Percentiles rank a stretch among this genome's conserved stretches.
Evolutionary conservation across 2,888 invertebrate genomes (phyloP).

Genomic region (Gisinianus flammeolus): DNA sequence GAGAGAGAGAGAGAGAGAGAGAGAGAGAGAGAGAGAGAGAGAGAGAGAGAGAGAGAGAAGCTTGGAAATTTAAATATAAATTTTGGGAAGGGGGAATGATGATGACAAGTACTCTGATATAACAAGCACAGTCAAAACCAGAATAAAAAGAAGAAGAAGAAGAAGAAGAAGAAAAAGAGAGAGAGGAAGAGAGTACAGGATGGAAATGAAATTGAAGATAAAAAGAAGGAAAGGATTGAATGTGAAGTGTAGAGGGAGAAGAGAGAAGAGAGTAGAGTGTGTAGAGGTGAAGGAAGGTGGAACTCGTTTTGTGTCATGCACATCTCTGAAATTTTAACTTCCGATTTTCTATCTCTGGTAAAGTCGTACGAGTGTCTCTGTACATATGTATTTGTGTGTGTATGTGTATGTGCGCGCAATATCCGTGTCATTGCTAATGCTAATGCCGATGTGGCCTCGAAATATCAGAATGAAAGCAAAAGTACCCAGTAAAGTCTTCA

Average conservation of each 20-base stretch:
- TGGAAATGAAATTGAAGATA: too few relatives aligned
- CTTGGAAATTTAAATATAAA: background rate
- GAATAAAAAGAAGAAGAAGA: background rate
- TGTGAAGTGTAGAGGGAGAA: too few relatives aligned
- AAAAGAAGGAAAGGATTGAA: too few relatives aligned
- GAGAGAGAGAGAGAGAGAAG: background rate
- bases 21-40: background rate
- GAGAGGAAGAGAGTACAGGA: background rate
- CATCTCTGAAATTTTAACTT: background rate
- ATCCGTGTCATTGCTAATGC: too few relatives aligned
- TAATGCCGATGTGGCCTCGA: too few relatives aligned
- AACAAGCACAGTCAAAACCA: too few relatives aligned
- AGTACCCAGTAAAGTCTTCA: too few relatives aligned
- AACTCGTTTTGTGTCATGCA: background rate
- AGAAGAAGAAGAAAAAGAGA: background rate
- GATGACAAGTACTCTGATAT: background rate
- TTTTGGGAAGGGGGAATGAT: background rate
- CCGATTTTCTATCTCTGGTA: background rate
- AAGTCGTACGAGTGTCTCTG: too few relatives aligned
- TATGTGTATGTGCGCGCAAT: too few relatives aligned
- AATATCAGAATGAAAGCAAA: too few relatives aligned
- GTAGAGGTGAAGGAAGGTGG: slow-evolving; percentile 1
- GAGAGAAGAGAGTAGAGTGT: too few relatives aligned
- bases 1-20: background rate
- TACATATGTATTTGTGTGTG: too few relatives aligned